Evolutionary conservation across 2,888 invertebrate species (phyloP).

Genomic region (Tetragonisca angustula): DNA sequence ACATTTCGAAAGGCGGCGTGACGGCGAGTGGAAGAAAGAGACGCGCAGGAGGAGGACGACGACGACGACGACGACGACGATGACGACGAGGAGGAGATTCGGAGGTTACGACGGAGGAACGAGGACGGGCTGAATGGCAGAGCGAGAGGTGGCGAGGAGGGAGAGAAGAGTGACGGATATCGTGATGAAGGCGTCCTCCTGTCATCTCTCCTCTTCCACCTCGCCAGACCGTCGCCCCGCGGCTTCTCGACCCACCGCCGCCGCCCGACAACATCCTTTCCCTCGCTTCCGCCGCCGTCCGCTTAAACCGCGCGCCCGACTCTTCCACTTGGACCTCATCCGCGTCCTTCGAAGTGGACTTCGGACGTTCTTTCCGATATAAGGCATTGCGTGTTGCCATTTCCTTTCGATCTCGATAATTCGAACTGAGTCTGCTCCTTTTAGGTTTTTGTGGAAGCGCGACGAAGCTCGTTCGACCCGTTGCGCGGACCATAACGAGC

Average conservation of each 20-base stretch:
- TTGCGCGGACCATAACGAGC: no score
- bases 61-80: conserved; percentile 53
- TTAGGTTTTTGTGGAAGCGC: no score
- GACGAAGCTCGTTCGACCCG: no score
- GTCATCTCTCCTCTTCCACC: conserved; percentile 74
- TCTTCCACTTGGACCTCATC: neutral
- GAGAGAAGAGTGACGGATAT: conserved; percentile 81
- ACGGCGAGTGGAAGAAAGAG: conserved; percentile 78
- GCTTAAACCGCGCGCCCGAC: conserved; percentile 10
- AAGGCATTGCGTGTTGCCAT: no score
- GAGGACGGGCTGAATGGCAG: conserved; percentile 15
- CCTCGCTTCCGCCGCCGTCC: conserved; percentile 5
- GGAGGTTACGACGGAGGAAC: conserved; percentile 56
- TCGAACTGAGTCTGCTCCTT: no score
- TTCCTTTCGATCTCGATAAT: no score
- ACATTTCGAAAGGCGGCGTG: conserved; percentile 81
- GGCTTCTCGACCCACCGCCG: conserved; percentile 44
- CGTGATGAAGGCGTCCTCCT: conserved; percentile 82
- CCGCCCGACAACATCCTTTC: conserved; percentile 18
- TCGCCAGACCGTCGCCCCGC: conserved; percentile 57
- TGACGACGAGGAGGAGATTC: conserved; percentile 40
- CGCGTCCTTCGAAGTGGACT: neutral
- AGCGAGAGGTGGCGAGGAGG: conserved; percentile 41
- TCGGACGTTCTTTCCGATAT: neutral
- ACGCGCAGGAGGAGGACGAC: conserved; percentile 52